phyloP scores from a whole-genome alignment of 2,888 invertebrate genomes.

The Microdon myrmicae region DNA sequence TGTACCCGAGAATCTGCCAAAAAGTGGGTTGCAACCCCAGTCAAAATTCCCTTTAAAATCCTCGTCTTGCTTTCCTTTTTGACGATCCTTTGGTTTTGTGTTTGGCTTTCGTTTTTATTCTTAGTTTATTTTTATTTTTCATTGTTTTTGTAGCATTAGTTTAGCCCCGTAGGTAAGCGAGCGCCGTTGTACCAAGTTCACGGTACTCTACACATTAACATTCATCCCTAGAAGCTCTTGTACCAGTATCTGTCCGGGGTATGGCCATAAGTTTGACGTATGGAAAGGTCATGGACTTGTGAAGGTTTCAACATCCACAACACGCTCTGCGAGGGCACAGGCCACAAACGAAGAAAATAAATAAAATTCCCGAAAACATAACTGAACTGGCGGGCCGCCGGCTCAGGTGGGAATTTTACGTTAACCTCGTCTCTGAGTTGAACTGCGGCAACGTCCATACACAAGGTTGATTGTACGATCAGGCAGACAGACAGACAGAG shows the following conservation, averaged over 20 bases:
- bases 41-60: conserved; percentile 57
- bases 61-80: conserved; percentile 17
- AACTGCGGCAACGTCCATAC: conserved; percentile 19
- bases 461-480: conserved; percentile 14
- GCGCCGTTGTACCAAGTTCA: conserved; percentile 38
- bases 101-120: conserved; percentile 11
- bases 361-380: conserved; percentile 11
- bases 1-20: conserved; percentile 32
- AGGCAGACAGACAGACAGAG: conserved; percentile 14
- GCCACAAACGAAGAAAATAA: conserved; percentile 30
- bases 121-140: conserved; percentile 25
- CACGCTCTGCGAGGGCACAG: conserved; percentile 32
- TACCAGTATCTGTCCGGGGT: no score
- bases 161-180: not conserved
- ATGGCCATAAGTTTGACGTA: conserved; percentile 37
- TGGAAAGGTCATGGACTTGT: conserved; percentile 51
- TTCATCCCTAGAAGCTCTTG: no score
- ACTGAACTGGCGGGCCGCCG: conserved; percentile 9
- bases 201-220: no score
- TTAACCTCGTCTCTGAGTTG: conserved; percentile 37
- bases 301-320: conserved; percentile 16
- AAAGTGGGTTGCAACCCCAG: conserved; percentile 52
- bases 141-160: conserved; percentile 8
- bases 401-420: conserved; percentile 47
- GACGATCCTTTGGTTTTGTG: conserved; percentile 17